Evolutionary conservation across 2,888 invertebrate genomes (phyloP).

Genomic region (Tipula lateralis): DNA sequence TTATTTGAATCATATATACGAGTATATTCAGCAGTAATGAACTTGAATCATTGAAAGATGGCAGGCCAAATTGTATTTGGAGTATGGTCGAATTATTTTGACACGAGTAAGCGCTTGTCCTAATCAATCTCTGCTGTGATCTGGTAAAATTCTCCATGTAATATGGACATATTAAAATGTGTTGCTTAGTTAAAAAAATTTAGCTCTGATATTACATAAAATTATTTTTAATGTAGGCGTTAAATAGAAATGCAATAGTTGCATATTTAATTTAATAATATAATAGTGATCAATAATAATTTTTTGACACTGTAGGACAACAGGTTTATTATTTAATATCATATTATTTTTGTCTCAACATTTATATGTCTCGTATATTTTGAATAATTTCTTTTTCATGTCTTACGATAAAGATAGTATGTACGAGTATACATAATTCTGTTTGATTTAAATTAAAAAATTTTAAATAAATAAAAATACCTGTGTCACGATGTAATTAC

Average conservation of each 20-base stretch:
- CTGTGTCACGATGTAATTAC: not conserved
- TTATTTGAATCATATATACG: not conserved
- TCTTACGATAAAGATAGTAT: not conserved
- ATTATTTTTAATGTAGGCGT: not conserved
- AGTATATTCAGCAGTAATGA: not conserved
- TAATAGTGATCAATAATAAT: not conserved
- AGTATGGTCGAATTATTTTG: not conserved
- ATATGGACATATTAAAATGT: not conserved
- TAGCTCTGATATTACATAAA: not conserved
- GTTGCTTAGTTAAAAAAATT: not conserved
- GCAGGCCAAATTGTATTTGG: not conserved
- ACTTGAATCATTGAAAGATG: not conserved
- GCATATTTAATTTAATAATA: not conserved
- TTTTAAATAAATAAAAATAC: not conserved
- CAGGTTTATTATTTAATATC: not conserved
- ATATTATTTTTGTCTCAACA: not conserved
- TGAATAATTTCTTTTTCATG: not conserved
- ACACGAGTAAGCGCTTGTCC: not conserved
- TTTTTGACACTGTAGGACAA: not conserved
- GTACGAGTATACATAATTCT: not conserved
- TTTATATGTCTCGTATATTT: not conserved
- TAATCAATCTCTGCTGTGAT: not conserved
- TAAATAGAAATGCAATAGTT: slow-evolving; percentile 11
- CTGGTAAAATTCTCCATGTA: too few species aligned
- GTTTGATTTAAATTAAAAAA: not conserved